A percentile compares a stretch with the other conserved stretches of the same genome.
Evolutionary conservation across 2,888 invertebrate species (phyloP).

Genomic region (Nemoura dubitans): DNA sequence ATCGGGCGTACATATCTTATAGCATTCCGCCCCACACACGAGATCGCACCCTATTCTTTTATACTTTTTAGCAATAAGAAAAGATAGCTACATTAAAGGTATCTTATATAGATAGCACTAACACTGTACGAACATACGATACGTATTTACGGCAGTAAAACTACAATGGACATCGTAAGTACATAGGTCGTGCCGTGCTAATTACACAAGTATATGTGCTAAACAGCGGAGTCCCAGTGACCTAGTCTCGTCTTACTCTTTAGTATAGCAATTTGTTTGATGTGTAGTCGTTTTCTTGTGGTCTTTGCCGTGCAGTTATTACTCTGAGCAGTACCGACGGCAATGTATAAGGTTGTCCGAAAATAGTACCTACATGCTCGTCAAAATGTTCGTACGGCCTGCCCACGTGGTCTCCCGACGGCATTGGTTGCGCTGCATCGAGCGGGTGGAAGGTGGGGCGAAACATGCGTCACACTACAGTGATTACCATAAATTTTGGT

Average conservation of each 20-base stretch:
- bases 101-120: background rate
- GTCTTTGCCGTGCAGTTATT: background rate
- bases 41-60: background rate
- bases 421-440: background rate
- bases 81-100: background rate
- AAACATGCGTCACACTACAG: background rate
- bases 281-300: background rate
- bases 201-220: background rate
- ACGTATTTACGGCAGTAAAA: too few species aligned
- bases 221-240: background rate
- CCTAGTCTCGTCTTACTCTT: constrained; percentile 1
- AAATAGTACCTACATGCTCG: background rate
- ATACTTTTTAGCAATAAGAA: background rate
- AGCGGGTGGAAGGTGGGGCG: background rate
- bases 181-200: background rate
- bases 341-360: constrained; percentile 4
- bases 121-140: background rate
- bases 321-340: background rate
- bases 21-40: background rate
- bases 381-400: background rate
- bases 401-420: background rate
- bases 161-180: background rate
- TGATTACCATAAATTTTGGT: background rate
- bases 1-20: background rate
- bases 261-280: background rate